Conservation (phyloP, 2,888 invertebrate species). For the Scelioninae gen. 1 region DNA sequence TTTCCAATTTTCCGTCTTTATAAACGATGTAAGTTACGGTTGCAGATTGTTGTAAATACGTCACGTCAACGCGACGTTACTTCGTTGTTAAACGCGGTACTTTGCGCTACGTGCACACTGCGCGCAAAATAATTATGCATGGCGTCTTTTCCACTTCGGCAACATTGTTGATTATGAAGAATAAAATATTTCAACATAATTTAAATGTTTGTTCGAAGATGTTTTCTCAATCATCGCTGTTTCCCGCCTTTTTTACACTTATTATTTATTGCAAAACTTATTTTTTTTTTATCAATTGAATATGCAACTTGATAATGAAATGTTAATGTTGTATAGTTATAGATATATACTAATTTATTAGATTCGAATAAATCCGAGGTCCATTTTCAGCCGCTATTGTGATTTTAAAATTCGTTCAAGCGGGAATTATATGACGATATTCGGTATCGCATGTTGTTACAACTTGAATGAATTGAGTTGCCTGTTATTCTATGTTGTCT, state of each 20-base stretch:
- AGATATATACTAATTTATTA: not conserved
- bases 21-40: conserved; percentile 37
- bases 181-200: conserved; percentile 49
- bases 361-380: conserved; percentile 51
- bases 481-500: conserved; percentile 43
- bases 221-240: conserved; percentile 42
- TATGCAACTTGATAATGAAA: too few relatives aligned
- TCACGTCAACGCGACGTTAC: conserved; percentile 55
- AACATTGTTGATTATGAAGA: conserved; percentile 52
- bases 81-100: conserved; percentile 61
- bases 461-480: conserved; percentile 40
- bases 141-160: conserved; percentile 58
- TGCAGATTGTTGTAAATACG: conserved; percentile 47
- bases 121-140: conserved; percentile 55
- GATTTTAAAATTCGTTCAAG: conserved; percentile 37
- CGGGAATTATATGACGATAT: conserved; percentile 16
- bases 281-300: not conserved
- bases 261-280: conserved; percentile 1
- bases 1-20: conserved; percentile 12
- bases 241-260: conserved; percentile 9
- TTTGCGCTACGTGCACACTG: conserved; percentile 36
- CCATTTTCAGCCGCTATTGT: conserved; percentile 46
- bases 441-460: conserved; percentile 17
- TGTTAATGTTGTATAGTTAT: too few relatives aligned
- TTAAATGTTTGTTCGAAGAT: conserved; percentile 35